Base-by-base conservation (phyloP, 2,113 vertebrate species). In the Pipa parva region DNA sequence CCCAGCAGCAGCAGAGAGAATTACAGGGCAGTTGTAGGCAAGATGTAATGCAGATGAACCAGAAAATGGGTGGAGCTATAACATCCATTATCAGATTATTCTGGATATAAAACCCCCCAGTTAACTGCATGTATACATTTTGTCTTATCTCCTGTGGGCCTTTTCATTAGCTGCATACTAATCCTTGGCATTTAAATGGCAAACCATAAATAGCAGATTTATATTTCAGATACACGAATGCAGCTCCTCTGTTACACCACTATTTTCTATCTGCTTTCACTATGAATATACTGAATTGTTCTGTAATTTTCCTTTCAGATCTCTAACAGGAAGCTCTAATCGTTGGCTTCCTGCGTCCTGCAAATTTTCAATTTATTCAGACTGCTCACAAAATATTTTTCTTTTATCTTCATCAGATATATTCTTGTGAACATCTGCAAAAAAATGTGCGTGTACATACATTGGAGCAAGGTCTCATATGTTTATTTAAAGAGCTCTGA, bases 281-380 rank as follows among this genome's bases (percentile, higher is more conserved):
- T 45, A n/a, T 59, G 45, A 67, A 49, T 51, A 59, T 51, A 59
- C 24, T 59, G 46, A 26, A 59, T 50, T 39, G n/a, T 50, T 21
- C 56, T 68, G 58, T 59, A 56, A 50, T 68, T 68, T 29, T 68
- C 42, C 45, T 58, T 42, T 50, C 21, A 58, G 20, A 67, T 67
- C 63, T 67, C 7, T n/a, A 50, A 68, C 55, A 68, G 56, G 64
- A 68, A 59, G 45, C 59, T 26, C 45, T 59, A 68, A 68, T 68
- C 55, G 49, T 51, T 59, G 39, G 56, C 59, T 68, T 59, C 64
- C 64, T 68, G 64, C 29, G 17, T 59, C 45, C 42, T 15, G 33
- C 20, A 68, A 50, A 37, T 39, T 29, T 50, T 17, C 22, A 39
- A 37, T 7, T 45, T 55, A 59, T 59, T 68, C 45, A 68, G 64